phyloP scores from a whole-genome alignment of 1,140 invertebrate species.

The Apolygus lucorum region DNA sequence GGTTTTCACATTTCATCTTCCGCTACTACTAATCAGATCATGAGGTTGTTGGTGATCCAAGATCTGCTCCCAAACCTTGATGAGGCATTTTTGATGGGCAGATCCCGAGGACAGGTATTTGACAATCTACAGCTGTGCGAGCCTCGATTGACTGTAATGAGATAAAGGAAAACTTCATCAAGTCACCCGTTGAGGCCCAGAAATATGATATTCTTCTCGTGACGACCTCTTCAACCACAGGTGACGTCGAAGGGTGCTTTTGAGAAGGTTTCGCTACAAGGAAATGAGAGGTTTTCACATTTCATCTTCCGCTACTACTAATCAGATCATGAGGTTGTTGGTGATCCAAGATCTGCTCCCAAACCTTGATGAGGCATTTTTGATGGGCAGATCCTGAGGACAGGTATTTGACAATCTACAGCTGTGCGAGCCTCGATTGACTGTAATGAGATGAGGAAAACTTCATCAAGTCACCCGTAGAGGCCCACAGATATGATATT shows the following conservation, averaged over 20 bases:
- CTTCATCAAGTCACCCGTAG: not conserved
- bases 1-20: no score
- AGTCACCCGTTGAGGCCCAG: not conserved
- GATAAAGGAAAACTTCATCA: not conserved
- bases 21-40: no score
- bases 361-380: not conserved
- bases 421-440: not conserved
- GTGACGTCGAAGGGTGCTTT: not conserved
- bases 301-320: no score
- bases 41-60: no score
- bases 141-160: not conserved
- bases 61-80: no score
- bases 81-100: no score
- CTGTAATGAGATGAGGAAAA: not conserved
- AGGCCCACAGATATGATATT: not conserved
- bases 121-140: not conserved
- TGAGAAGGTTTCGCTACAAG: not conserved
- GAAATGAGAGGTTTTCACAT: not conserved
- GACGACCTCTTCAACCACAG: not conserved
- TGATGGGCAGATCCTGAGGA: not conserved
- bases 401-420: not conserved
- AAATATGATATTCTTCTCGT: not conserved
- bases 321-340: not conserved
- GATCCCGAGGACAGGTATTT: no score
- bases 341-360: not conserved